phyloP scores from a whole-genome alignment of 2,113 vertebrate genomes.

The Corvus hawaiiensis region DNA sequence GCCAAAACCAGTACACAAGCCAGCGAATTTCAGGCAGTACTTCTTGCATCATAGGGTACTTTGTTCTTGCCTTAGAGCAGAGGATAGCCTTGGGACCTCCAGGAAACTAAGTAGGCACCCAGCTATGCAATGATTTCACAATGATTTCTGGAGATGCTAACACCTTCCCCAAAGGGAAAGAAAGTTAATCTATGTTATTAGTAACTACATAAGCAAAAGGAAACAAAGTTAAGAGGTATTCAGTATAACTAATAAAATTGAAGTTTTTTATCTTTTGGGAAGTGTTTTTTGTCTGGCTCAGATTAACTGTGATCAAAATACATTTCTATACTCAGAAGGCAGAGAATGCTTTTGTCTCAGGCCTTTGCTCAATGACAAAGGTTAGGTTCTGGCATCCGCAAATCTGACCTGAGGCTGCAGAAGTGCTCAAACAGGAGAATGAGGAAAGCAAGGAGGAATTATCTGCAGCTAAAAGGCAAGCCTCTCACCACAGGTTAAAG shows the following conservation, averaged over 20 bases:
- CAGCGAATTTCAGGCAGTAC: background rate
- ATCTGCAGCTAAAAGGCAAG: conserved; percentile 2
- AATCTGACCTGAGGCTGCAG: conserved; percentile 8
- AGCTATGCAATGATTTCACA: background rate
- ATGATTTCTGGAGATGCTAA: background rate
- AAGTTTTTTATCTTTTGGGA: background rate
- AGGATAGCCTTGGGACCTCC: background rate
- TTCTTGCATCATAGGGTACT: background rate
- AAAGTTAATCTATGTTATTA: background rate
- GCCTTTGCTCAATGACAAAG: background rate
- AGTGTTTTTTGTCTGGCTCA: background rate
- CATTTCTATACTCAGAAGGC: background rate
- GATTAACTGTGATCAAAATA: background rate
- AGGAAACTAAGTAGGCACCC: background rate
- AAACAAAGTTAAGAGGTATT: background rate
- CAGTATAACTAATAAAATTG: background rate
- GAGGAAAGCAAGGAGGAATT: background rate
- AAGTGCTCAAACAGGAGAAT: background rate
- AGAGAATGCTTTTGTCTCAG: background rate
- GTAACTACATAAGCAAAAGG: background rate
- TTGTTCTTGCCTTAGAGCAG: background rate
- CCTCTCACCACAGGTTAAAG: background rate
- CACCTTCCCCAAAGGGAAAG: background rate
- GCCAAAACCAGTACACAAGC: background rate
- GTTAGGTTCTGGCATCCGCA: background rate